Conservation (phyloP, 1,140 invertebrate genomes). For the Dryas iulia region DNA sequence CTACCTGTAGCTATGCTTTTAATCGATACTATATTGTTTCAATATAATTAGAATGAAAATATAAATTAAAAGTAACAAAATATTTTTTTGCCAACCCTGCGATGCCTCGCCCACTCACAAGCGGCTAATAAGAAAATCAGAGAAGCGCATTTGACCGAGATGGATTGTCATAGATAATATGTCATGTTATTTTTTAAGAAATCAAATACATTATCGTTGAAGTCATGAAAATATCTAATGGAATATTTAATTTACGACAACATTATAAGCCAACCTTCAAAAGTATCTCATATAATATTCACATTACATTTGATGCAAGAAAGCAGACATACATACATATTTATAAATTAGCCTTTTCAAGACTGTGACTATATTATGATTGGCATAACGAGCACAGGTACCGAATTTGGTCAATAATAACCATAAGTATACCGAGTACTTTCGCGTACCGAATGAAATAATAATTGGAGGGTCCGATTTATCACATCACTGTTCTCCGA, state of each 20-base stretch:
- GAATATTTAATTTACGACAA: conserved; percentile 7
- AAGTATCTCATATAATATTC: not conserved
- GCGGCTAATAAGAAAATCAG: conserved; percentile 57
- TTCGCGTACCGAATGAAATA: conserved; percentile 77
- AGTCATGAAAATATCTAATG: conserved; percentile 56
- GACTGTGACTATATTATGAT: conserved; percentile 53
- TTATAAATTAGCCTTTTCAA: conserved; percentile 26
- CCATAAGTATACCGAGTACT: conserved; percentile 76
- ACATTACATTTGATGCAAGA: not conserved
- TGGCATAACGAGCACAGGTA: conserved; percentile 73
- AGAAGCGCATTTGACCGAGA: conserved; percentile 61
- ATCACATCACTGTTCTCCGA: conserved; percentile 77
- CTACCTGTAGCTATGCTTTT: too few relatives aligned
- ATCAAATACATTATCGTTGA: conserved; percentile 48
- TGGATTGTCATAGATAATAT: conserved; percentile 71
- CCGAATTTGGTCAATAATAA: conserved; percentile 78
- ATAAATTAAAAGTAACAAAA: not conserved
- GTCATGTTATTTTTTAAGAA: conserved; percentile 70
- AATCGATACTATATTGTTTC: too few relatives aligned
- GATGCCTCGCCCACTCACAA: conserved; percentile 57
- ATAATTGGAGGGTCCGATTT: conserved; percentile 79
- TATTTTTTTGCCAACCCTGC: conserved; percentile 27
- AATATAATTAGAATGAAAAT: not conserved
- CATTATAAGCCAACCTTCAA: not conserved
- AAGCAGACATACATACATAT: conserved; percentile 21